phyloP scores from a whole-genome alignment of 1,140 invertebrate genomes.

The Heliconius hermathena region DNA sequence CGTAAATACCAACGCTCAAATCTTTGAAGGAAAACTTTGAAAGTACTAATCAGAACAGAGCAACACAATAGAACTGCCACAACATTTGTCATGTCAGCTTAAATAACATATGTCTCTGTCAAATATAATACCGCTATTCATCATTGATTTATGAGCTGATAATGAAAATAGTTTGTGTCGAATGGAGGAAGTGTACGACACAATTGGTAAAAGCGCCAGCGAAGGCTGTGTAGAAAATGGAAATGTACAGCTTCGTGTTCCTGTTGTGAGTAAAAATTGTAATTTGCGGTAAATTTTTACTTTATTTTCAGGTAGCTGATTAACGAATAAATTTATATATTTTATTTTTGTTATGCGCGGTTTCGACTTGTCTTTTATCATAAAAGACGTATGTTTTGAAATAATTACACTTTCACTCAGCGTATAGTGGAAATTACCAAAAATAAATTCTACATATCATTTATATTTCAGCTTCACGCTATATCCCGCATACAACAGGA shows the following conservation, averaged over 20 bases:
- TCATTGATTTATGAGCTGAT: slow-evolving; percentile 77
- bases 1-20: slow-evolving; percentile 31
- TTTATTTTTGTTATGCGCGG: neutral
- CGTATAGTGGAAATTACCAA: neutral
- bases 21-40: slow-evolving; percentile 36
- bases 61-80: slow-evolving; percentile 37
- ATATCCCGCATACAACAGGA: no score
- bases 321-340: neutral
- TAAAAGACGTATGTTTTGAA: neutral
- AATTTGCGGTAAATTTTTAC: neutral
- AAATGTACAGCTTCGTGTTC: slow-evolving; percentile 20
- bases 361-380: neutral
- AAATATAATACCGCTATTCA: slow-evolving; percentile 66
- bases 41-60: slow-evolving; percentile 30
- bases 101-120: slow-evolving; percentile 71
- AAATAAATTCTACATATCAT: no score
- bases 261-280: slow-evolving; percentile 2
- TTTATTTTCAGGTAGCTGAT: neutral
- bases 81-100: slow-evolving; percentile 66
- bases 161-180: slow-evolving; percentile 77
- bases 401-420: neutral
- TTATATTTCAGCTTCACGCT: no score
- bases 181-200: slow-evolving; percentile 35
- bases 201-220: slow-evolving; percentile 25
- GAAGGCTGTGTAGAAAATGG: slow-evolving; percentile 25